Conservation (phyloP, 2,113 vertebrate genomes). For the Aspiorhynchus laticeps region DNA sequence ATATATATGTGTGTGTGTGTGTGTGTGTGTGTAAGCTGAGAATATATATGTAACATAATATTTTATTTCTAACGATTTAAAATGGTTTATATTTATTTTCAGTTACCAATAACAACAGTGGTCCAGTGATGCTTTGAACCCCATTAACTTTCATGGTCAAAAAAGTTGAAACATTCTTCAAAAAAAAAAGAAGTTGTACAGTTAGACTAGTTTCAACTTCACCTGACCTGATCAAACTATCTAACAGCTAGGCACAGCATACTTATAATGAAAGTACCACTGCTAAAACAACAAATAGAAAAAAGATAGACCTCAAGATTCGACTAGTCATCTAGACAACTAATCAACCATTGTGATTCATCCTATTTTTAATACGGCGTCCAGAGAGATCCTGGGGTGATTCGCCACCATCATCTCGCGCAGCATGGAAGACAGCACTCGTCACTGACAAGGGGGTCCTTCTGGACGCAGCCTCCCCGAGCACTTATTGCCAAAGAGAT, state of each 20-base stretch:
- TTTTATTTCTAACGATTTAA: too few species aligned
- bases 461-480: constrained; percentile 57
- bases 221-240: not conserved
- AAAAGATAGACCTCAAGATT: not conserved
- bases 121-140: too few species aligned
- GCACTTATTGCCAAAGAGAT: constrained; percentile 63
- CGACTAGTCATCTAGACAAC: not conserved
- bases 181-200: not conserved
- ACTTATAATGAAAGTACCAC: not conserved
- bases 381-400: not conserved
- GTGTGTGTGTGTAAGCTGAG: too few species aligned
- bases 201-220: not conserved
- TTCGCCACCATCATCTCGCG: not conserved
- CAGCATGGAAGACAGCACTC: constrained; percentile 29
- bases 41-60: too few species aligned
- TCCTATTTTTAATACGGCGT: constrained; percentile 3
- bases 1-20: too few species aligned
- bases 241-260: not conserved
- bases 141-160: too few species aligned
- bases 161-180: too few species aligned
- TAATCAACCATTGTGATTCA: not conserved
- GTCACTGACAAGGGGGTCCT: constrained; percentile 25
- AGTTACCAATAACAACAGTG: too few species aligned
- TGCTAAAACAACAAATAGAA: not conserved
- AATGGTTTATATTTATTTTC: too few species aligned